A percentile compares a stretch with the other conserved stretches of the same genome.
Evolutionary conservation across 2,113 vertebrate genomes (phyloP).

Genomic region (Axis porcinus): DNA sequence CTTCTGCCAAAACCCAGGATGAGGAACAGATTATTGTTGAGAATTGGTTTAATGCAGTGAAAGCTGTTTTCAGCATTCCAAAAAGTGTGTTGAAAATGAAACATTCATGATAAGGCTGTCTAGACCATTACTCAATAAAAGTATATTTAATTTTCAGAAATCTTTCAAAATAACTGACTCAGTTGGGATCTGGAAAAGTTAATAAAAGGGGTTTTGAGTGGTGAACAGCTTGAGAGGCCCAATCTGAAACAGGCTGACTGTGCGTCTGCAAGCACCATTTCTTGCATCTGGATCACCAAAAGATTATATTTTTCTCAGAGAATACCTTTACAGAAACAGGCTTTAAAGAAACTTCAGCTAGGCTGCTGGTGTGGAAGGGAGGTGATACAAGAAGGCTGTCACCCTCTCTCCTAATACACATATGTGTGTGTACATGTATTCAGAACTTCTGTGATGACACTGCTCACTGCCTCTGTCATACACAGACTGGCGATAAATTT

Average conservation of each 20-base stretch:
- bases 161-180: conserved; percentile 2
- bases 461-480: not conserved
- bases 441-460: not conserved
- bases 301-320: not conserved
- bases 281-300: not conserved
- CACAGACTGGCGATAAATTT: not conserved
- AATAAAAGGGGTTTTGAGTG: not conserved
- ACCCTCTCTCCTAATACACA: accelerated
- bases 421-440: not conserved
- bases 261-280: not conserved
- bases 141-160: not conserved
- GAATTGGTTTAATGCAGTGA: not conserved
- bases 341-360: not conserved
- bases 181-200: not conserved
- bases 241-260: not conserved
- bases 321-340: not conserved
- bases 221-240: not conserved
- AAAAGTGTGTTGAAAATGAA: conserved; percentile 23
- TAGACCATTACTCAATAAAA: not conserved
- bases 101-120: not conserved
- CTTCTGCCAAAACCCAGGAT: not conserved
- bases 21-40: not conserved
- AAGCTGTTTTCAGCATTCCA: conserved; percentile 9
- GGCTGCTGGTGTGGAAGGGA: not conserved
- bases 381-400: not conserved